Evolutionary conservation across 2,888 invertebrate genomes (phyloP).

Genomic region (Cremastobaeus sp.): DNA sequence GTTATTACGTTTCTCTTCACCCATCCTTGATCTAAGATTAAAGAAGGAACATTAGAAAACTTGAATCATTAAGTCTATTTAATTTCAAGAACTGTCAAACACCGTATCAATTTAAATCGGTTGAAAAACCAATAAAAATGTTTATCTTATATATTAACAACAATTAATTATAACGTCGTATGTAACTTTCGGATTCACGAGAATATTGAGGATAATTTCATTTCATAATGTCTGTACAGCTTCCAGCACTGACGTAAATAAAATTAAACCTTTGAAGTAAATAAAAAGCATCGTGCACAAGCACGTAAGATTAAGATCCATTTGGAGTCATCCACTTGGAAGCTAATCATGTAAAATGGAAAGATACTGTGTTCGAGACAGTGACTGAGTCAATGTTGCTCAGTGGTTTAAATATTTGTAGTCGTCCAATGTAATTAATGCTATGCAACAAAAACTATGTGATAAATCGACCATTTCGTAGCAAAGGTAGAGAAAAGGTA

Average conservation of each 20-base stretch:
- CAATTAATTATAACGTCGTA: too few relatives aligned
- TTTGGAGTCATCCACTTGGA: constrained; percentile 59
- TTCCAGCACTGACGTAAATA: too few relatives aligned
- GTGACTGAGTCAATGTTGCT: constrained; percentile 35
- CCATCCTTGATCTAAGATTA: constrained; percentile 36
- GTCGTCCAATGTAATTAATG: constrained; percentile 38
- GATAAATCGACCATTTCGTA: constrained; percentile 18
- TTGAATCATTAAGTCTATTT: constrained; percentile 8
- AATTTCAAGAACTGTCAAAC: constrained; percentile 31
- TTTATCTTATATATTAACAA: too few relatives aligned
- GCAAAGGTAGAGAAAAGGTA: too few relatives aligned
- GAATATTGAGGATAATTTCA: too few relatives aligned
- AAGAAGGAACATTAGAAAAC: constrained; percentile 11
- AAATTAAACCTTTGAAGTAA: too few relatives aligned
- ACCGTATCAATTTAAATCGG: constrained; percentile 32
- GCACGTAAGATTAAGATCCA: too few relatives aligned
- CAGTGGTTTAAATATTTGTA: constrained; percentile 24
- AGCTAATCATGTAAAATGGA: constrained; percentile 52
- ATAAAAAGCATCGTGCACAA: too few relatives aligned
- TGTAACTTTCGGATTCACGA: too few relatives aligned
- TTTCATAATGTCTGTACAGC: too few relatives aligned
- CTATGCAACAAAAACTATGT: constrained; percentile 36
- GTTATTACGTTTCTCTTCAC: constrained; percentile 9
- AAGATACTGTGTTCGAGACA: constrained; percentile 50
- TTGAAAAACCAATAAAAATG: too few relatives aligned